A percentile compares a stretch with the other conserved stretches of the same genome.
Evolutionary conservation across 2,113 vertebrate species (phyloP).

Genomic region (Pristiophorus japonicus): DNA sequence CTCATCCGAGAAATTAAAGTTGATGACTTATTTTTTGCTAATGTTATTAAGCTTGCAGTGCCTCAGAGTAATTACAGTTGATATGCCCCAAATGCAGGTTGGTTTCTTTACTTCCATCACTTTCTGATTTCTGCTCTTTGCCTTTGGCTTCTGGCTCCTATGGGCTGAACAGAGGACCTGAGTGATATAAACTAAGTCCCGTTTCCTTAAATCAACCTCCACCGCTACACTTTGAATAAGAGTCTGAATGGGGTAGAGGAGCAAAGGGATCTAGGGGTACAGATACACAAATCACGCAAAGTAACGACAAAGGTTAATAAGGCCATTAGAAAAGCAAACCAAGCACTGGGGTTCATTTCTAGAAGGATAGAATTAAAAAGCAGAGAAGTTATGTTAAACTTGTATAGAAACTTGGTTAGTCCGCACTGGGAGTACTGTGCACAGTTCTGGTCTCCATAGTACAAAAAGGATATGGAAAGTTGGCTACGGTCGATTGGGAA

Average conservation of each 20-base stretch:
- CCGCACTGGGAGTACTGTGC: too few relatives aligned
- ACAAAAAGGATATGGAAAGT: too few relatives aligned
- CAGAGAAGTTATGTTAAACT: background rate
- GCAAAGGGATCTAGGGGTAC: background rate
- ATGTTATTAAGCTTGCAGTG: background rate
- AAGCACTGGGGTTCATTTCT: background rate
- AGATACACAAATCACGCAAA: background rate
- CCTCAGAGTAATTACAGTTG: background rate
- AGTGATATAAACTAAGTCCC: background rate
- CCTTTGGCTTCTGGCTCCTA: background rate
- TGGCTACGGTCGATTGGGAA: too few relatives aligned
- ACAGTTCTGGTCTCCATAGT: too few relatives aligned
- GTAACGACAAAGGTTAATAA: background rate
- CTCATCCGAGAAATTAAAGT: slow-evolving; percentile 21
- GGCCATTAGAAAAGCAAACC: background rate
- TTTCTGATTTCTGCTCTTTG: background rate
- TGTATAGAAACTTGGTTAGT: background rate
- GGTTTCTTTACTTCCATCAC: background rate
- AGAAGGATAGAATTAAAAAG: background rate
- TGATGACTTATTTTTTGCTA: background rate
- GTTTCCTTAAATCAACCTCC: background rate
- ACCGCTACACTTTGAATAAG: background rate
- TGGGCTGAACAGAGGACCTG: background rate
- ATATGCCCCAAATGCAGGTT: background rate
- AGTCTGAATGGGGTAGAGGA: background rate